Base-by-base conservation (phyloP, 2,797 vertebrate genomes). In the Hoplostethus atlanticus region DNA sequence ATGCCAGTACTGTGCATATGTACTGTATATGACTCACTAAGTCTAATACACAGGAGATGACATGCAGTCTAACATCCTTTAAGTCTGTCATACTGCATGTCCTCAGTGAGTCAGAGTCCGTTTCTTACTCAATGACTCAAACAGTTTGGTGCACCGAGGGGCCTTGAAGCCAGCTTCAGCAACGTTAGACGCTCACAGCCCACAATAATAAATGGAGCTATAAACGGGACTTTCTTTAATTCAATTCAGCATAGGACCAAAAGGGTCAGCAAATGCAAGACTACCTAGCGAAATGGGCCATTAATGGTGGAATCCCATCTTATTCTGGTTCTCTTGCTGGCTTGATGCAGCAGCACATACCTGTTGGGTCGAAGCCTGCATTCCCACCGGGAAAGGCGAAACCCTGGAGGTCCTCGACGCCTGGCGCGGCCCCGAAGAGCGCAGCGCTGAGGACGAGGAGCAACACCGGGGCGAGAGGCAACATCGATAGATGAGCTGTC, bases 371-470 rank as follows among this genome's bases (percentile, higher is more conserved):
- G 54, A 84, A 86, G 0, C 48, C 72, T 10, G 81, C 44, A 56
- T 68, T 61, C 25, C 84, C 88, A 1, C 68, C 74, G 6, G 76
- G 52, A 42, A 87, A 81, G 51, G 38, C 47, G 70, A 86, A 81
- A 1, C 80, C 70, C 8, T 77, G 88, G 11, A 88, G 80, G 76
- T 91, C 91, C 9, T 79, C 87, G 2, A 84, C 69, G 10, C 87
- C 77, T 3, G 92, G 87, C 16, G 80, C 83, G 3, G 81, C 86
- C 69, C 81, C 82, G 0, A 84, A 54, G 21, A 94, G 54, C 44
- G 83, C 89, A 9, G 85, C 84, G 15, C 89, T 88, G 46, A 91
- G 73, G 30, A 91, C 1, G 11, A 94, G 77, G 31, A 93, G 65
- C 38, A 89, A 4, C 25, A 89, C 59, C 1, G 82, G 75, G 13